Percentiles rank a stretch among this genome's conserved stretches.
phyloP scores from a whole-genome alignment of 1,140 invertebrate species.

The Megathymus violae region DNA sequence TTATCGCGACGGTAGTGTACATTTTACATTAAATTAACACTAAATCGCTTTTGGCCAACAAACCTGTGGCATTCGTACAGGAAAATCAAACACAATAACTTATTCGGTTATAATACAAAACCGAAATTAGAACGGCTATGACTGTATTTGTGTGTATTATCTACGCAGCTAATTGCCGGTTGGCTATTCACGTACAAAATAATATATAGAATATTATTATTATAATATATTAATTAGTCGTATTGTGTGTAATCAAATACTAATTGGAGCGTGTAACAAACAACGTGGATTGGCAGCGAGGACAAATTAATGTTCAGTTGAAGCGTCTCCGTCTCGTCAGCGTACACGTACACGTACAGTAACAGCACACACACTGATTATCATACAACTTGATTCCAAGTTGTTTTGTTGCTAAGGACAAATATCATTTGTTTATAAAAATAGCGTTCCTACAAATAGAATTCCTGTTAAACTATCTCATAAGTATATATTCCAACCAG shows the following conservation, averaged over 20 bases:
- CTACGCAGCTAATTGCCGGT: slow-evolving; percentile 16
- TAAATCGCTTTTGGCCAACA: neutral
- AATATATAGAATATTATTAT: slow-evolving; percentile 27
- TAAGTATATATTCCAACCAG: no score
- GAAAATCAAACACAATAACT: slow-evolving; percentile 6
- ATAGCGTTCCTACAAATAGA: no score
- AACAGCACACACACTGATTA: no score
- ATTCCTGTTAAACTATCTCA: no score
- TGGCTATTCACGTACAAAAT: slow-evolving; percentile 13
- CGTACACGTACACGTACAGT: no score
- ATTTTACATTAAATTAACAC: no score
- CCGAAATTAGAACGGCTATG: neutral
- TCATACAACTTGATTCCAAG: no score
- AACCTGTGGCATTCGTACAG: neutral
- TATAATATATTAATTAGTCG: slow-evolving; percentile 34
- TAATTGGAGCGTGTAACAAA: slow-evolving; percentile 34
- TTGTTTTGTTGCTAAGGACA: no score
- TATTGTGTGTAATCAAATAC: slow-evolving; percentile 33
- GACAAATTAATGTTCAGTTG: slow-evolving; percentile 32
- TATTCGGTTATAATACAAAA: neutral
- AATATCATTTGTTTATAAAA: no score
- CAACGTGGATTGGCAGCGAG: slow-evolving; percentile 30
- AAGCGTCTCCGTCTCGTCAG: slow-evolving; percentile 18
- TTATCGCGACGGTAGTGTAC: no score
- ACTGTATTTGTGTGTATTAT: slow-evolving; percentile 13